A percentile compares a stretch with the other conserved stretches of the same genome.
phyloP scores from a whole-genome alignment of 2,797 vertebrate species.

The Hozukius guyotensis region DNA sequence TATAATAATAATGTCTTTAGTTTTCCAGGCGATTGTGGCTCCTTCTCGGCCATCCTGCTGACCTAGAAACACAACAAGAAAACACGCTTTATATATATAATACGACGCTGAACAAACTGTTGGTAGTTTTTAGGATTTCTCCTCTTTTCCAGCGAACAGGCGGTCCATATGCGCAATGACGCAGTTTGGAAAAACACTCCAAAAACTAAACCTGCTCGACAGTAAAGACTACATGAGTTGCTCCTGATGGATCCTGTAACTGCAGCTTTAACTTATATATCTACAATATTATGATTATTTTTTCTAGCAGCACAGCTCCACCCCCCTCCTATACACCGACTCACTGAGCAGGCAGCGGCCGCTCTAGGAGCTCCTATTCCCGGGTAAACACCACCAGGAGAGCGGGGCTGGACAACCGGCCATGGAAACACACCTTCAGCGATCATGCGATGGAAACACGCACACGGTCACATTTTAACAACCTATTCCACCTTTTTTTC shows the following conservation, averaged over 20 bases:
- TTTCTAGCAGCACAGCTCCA: conserved; percentile 23
- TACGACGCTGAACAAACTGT: conserved; percentile 28
- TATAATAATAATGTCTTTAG: conserved; percentile 83
- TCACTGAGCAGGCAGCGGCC: conserved; percentile 46
- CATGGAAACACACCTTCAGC: background rate
- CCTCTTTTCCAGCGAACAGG: conserved; percentile 51
- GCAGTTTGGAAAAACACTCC: conserved; percentile 80
- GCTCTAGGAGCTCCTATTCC: conserved; percentile 61
- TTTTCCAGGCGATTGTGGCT: conserved; percentile 78
- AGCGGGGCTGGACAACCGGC: conserved; percentile 31
- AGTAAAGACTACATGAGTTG: background rate
- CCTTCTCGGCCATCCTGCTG: conserved; percentile 84
- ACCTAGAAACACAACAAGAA: conserved; percentile 76
- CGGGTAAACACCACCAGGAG: conserved; percentile 37
- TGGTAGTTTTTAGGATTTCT: conserved; percentile 63
- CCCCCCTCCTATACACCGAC: conserved; percentile 15
- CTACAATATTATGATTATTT: conserved; percentile 21
- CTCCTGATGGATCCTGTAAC: background rate
- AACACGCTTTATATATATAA: conserved; percentile 46
- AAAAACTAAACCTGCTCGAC: conserved; percentile 60
- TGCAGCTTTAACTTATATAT: conserved; percentile 31
- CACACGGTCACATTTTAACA: conserved; percentile 16
- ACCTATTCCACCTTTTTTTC: background rate
- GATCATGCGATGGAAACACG: conserved; percentile 11
- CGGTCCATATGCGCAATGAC: conserved; percentile 73